Conservation (phyloP, 1,140 invertebrate genomes). For the Cephus cinctus region DNA sequence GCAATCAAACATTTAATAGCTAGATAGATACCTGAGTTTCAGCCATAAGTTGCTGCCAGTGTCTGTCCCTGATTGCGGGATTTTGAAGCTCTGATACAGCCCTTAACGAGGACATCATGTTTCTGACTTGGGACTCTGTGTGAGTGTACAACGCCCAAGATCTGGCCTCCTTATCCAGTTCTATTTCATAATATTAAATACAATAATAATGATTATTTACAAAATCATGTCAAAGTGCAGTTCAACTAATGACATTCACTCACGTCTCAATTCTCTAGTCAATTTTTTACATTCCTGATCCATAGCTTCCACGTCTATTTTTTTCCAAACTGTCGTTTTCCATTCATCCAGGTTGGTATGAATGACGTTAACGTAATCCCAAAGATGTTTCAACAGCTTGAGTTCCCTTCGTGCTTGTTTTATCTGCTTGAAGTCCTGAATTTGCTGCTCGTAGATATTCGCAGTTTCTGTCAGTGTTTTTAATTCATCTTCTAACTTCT, state of each 20-base stretch:
- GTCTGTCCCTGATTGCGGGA: conserved; percentile 86
- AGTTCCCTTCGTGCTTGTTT: conserved; percentile 76
- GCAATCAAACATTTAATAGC: no score
- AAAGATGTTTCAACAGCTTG: conserved; percentile 75
- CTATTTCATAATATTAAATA: conserved; percentile 27
- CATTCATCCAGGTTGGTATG: conserved; percentile 81
- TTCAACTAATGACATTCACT: conserved; percentile 13
- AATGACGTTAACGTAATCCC: conserved; percentile 88
- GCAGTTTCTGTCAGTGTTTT: conserved; percentile 70
- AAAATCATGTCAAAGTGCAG: not conserved
- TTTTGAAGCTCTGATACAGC: conserved; percentile 93
- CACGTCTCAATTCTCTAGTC: conserved; percentile 75
- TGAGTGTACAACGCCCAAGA: conserved; percentile 74
- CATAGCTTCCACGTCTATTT: conserved; percentile 91
- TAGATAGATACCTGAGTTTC: conserved; percentile 79
- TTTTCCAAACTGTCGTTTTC: conserved; percentile 90
- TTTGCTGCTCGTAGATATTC: conserved; percentile 80
- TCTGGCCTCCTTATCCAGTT: conserved; percentile 85
- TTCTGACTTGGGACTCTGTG: conserved; percentile 76
- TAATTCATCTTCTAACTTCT: conserved; percentile 70
- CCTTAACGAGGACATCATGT: conserved; percentile 82
- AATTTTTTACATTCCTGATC: conserved; percentile 93
- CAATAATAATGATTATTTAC: not conserved
- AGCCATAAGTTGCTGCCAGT: conserved; percentile 92
- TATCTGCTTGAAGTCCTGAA: conserved; percentile 79